phyloP scores from a whole-genome alignment of 2,113 vertebrate species.

The Xiphias gladius region DNA sequence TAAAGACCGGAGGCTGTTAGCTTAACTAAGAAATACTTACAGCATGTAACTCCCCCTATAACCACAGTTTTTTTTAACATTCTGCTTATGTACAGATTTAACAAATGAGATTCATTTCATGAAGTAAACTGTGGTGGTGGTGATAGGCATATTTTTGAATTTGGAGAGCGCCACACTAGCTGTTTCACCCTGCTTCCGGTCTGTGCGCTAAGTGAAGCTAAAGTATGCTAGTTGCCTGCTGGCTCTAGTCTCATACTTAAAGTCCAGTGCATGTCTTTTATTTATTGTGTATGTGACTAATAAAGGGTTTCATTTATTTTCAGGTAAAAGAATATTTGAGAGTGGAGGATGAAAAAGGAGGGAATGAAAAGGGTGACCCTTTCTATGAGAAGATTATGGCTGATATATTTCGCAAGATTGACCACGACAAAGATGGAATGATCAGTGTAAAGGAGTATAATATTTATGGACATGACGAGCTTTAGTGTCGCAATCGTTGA shows the following conservation, averaged over 20 bases:
- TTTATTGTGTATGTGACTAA: not conserved
- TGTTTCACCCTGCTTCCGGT: not conserved
- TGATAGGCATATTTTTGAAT: too few species aligned
- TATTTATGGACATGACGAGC: slow-evolving; percentile 94
- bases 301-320: slow-evolving; percentile 15
- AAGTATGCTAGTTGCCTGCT: not conserved
- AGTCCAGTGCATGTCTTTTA: not conserved
- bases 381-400: slow-evolving; percentile 89
- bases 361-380: slow-evolving; percentile 85
- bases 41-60: not conserved
- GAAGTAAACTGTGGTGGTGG: not conserved
- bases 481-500: slow-evolving; percentile 76
- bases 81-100: too few species aligned
- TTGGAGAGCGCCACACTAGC: too few species aligned
- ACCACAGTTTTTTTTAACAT: too few species aligned
- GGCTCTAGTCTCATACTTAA: not conserved
- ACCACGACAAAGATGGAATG: slow-evolving; percentile 88
- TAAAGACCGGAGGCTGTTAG: too few species aligned
- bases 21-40: too few species aligned
- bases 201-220: not conserved
- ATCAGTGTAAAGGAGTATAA: slow-evolving; percentile 96
- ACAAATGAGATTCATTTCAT: not conserved
- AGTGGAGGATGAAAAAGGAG: slow-evolving; percentile 89
- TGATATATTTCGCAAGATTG: slow-evolving; percentile 94
- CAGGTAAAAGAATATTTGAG: slow-evolving; percentile 92